These are phyloP conservation scores for Macrobrachium nipponense DNA, from an alignment of 1,140 invertebrate genomes.

Conservation along the genomic window DNA sequence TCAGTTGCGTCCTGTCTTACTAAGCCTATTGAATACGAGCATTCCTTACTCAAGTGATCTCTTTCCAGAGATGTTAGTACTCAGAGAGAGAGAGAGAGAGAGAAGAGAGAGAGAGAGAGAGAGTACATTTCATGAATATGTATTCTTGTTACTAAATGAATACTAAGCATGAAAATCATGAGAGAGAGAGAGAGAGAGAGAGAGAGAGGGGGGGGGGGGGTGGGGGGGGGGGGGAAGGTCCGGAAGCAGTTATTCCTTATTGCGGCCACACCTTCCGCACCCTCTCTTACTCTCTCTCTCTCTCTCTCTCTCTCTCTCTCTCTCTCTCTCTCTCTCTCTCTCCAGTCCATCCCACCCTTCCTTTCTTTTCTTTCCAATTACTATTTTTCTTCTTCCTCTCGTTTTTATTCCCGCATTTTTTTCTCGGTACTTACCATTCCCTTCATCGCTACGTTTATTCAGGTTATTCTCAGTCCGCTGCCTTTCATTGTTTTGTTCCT, in stretches of 20 bases:
- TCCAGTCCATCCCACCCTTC: too few species aligned
- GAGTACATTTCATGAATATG: neutral
- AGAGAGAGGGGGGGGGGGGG: slow-evolving; percentile 27
- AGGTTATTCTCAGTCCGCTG: too few species aligned
- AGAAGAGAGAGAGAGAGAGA: neutral
- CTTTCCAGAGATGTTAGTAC: too few species aligned
- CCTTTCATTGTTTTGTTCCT: too few species aligned
- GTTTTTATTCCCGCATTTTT: too few species aligned
- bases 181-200: slow-evolving; percentile 35
- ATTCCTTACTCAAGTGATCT: too few species aligned
- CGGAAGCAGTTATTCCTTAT: slow-evolving; percentile 19
- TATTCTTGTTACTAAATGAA: neutral
- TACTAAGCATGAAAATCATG: neutral
- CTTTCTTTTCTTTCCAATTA: neutral
- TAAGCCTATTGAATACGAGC: too few species aligned
- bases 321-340: slow-evolving; percentile 1
- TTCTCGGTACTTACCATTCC: too few species aligned
- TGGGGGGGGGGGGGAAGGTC: neutral
- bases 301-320: slow-evolving; percentile 16
- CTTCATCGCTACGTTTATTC: too few species aligned
- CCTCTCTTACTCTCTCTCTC: slow-evolving; percentile 11
- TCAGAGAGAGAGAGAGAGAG: too few species aligned
- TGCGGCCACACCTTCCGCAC: neutral
- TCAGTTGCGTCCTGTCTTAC: too few species aligned
- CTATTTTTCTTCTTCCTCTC: neutral